A percentile compares a stretch with the other conserved stretches of the same genome.
Evolutionary conservation across 2,888 invertebrate genomes (phyloP).

Genomic region (Doris montereyensis): DNA sequence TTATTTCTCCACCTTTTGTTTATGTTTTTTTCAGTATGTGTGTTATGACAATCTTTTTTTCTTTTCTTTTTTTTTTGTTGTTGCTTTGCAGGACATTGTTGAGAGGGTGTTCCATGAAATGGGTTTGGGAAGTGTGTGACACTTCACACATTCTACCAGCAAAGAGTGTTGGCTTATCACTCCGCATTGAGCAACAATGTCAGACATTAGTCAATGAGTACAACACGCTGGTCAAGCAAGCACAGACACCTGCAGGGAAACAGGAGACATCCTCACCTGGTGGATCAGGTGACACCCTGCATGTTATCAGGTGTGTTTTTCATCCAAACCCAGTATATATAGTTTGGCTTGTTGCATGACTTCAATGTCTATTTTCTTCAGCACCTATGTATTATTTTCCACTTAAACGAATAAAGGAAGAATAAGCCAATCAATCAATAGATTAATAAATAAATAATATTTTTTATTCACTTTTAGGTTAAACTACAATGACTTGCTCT

Average conservation of each 20-base stretch:
- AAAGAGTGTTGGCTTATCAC: constrained; percentile 70
- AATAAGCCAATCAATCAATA: too few relatives aligned
- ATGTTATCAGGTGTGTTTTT: constrained; percentile 68
- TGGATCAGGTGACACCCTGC: constrained; percentile 54
- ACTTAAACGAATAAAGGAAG: too few relatives aligned
- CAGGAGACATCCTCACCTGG: constrained; percentile 38
- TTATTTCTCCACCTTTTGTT: background rate
- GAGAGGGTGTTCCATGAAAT: constrained; percentile 78
- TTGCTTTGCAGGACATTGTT: constrained; percentile 76
- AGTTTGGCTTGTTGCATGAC: too few relatives aligned
- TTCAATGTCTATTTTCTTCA: too few relatives aligned
- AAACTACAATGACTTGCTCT: too few relatives aligned
- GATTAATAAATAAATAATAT: too few relatives aligned
- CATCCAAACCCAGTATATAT: too few relatives aligned
- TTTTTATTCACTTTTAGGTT: too few relatives aligned
- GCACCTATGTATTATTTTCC: too few relatives aligned
- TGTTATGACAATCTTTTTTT: background rate
- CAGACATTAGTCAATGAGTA: constrained; percentile 68
- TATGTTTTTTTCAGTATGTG: background rate
- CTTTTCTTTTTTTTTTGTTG: too few relatives aligned
- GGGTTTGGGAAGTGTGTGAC: constrained; percentile 77
- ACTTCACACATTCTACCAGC: constrained; percentile 78
- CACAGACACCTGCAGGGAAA: constrained; percentile 37
- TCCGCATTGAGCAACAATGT: constrained; percentile 67
- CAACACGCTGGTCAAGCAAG: constrained; percentile 67